These are phyloP conservation scores for Ditula angustiorana DNA, from an alignment of 2,888 invertebrate genomes.

Conservation along the genomic window DNA sequence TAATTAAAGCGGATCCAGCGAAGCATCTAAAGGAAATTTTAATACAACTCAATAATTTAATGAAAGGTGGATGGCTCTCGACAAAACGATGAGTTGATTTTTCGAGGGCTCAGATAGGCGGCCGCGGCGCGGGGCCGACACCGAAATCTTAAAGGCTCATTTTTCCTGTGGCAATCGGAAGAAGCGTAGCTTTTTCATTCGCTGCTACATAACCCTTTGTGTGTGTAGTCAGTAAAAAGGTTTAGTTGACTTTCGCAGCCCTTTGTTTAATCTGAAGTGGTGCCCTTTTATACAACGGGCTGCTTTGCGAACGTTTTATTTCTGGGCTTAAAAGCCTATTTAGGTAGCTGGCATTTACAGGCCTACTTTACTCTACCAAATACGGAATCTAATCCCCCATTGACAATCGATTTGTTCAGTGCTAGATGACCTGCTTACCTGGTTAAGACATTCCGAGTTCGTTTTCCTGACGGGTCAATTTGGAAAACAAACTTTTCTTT, in stretches of 20 bases:
- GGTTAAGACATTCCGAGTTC: background rate
- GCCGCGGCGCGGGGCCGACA: constrained; percentile 45
- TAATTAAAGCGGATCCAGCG: constrained; percentile 47
- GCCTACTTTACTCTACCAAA: background rate
- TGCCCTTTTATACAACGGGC: constrained; percentile 5
- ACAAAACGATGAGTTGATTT: constrained; percentile 64
- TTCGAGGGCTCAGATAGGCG: constrained; percentile 54
- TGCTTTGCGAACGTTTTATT: constrained; percentile 10
- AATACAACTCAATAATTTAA: constrained; percentile 62
- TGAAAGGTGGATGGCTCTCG: constrained; percentile 55
- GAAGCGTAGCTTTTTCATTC: constrained; percentile 13
- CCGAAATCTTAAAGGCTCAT: constrained; percentile 20
- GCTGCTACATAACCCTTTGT: constrained; percentile 22
- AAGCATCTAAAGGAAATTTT: constrained; percentile 54
- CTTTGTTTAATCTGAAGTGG: constrained; percentile 18
- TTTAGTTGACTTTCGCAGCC: constrained; percentile 12
- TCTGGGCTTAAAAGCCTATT: constrained; percentile 1
- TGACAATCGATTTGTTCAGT: constrained; percentile 2
- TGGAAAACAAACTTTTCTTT: background rate
- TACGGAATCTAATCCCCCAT: background rate
- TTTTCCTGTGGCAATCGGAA: constrained; percentile 9
- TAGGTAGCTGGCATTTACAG: constrained; percentile 1
- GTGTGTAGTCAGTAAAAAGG: constrained; percentile 16
- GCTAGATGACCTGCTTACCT: background rate
- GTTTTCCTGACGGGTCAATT: background rate